phyloP scores from a whole-genome alignment of 2,797 vertebrate genomes.

The Monodelphis domestica region DNA sequence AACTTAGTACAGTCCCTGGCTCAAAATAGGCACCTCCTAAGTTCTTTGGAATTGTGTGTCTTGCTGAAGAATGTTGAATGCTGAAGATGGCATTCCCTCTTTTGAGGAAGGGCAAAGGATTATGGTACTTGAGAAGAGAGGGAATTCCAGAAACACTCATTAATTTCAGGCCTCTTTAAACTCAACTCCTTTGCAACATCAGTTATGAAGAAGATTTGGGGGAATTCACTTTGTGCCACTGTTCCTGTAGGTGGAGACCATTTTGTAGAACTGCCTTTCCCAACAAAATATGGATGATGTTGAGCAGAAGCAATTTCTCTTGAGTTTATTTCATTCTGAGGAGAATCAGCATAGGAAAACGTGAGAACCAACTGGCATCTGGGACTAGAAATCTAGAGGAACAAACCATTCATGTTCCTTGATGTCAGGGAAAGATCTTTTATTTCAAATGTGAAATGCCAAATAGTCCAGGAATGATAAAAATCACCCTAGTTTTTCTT shows the following conservation, averaged over 20 bases:
- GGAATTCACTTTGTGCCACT: neutral
- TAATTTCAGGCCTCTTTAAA: neutral
- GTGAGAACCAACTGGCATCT: conserved; percentile 49
- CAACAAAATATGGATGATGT: neutral
- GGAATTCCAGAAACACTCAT: neutral
- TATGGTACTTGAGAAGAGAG: neutral
- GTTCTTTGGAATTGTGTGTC: neutral
- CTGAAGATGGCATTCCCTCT: neutral
- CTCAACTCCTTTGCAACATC: neutral
- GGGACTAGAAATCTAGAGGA: conserved; percentile 54
- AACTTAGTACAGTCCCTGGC: neutral
- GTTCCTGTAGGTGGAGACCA: accelerated
- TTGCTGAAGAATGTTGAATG: neutral
- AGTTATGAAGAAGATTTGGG: neutral
- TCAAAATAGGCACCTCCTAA: neutral
- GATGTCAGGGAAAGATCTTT: conserved; percentile 52
- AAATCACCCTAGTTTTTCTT: conserved; percentile 83
- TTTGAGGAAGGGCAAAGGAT: neutral
- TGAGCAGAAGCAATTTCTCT: neutral
- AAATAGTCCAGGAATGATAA: conserved; percentile 82
- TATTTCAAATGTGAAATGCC: conserved; percentile 74
- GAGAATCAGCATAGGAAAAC: conserved; percentile 45
- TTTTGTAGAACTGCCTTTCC: neutral
- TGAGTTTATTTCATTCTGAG: neutral
- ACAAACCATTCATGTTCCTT: conserved; percentile 2